These are phyloP conservation scores for Phalangium opilio DNA, from an alignment of 2,888 invertebrate species.

Conservation along the genomic window DNA sequence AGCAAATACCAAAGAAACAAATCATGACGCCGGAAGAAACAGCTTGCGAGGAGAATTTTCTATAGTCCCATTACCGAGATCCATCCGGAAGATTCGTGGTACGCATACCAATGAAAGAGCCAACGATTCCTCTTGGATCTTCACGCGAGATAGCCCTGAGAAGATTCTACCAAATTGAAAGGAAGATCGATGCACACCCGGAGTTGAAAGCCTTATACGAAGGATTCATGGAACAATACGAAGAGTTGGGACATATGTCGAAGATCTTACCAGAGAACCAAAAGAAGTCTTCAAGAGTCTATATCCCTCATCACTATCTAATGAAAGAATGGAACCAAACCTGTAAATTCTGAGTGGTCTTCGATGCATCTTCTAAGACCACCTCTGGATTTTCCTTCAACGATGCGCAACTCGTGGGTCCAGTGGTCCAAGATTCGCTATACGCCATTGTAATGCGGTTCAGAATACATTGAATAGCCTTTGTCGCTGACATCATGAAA, in stretches of 20 bases:
- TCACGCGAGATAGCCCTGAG: slow-evolving; percentile 1
- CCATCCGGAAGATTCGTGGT: slow-evolving; percentile 22
- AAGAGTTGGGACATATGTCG: slow-evolving; percentile 19
- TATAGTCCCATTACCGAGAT: slow-evolving; percentile 15
- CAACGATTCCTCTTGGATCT: background rate
- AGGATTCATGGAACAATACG: slow-evolving; percentile 11
- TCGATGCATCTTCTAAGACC: slow-evolving; percentile 15
- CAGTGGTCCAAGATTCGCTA: slow-evolving; percentile 26
- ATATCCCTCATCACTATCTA: slow-evolving; percentile 15
- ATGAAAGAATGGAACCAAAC: slow-evolving; percentile 12
- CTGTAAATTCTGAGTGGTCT: slow-evolving; percentile 16
- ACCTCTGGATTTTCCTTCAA: slow-evolving; percentile 30
- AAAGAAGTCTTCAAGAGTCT: slow-evolving; percentile 16
- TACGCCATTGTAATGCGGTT: slow-evolving; percentile 22
- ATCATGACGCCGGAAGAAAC: slow-evolving; percentile 18
- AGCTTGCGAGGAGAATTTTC: slow-evolving; percentile 22
- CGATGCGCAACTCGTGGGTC: slow-evolving; percentile 25
- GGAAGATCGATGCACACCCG: background rate
- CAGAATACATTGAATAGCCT: background rate
- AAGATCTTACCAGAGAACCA: slow-evolving; percentile 10
- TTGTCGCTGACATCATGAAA: slow-evolving; percentile 3
- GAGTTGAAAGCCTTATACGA: too few species aligned
- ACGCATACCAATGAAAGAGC: slow-evolving; percentile 11
- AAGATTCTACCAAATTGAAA: background rate
- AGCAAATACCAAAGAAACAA: slow-evolving; percentile 17